Evolutionary conservation across 2,888 invertebrate genomes (phyloP), one percentile per base, ranked within the genome.

Genomic region (Cepaea hortensis): DNA sequence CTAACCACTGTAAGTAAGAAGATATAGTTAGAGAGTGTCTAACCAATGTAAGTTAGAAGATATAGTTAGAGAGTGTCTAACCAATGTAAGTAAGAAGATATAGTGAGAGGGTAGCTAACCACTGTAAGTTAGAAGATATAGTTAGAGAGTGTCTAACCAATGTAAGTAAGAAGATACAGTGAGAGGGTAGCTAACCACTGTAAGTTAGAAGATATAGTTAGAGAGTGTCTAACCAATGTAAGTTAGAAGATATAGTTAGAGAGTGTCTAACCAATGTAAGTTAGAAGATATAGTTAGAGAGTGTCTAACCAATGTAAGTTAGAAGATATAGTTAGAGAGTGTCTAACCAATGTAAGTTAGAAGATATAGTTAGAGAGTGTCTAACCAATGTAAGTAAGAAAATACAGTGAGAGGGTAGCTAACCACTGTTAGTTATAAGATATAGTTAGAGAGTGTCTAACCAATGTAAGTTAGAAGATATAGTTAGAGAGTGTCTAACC

Each of bases 231-330:
- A 13, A 76, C 89, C 62, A 81, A 88, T 88, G 89, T 89, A 48
- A 84, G 84, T 77, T 50, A 9, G 6, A 50, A 1, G 35, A 35
- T 35, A 1, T 35, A 35, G 35, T 35, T 55, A 55, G 11, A 55
- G 89, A 87, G 9, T 88, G 88, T 88, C 87, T 89, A 13, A 76
- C 89, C 62, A 81, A 88, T 88, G 89, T 89, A 48, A 84, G 84
- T 77, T 18, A 9, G 6, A 50, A 35, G 35, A 35, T 35, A 35
- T 1, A 35, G 35, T 35, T 0, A 55, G 11, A 55, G 89, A 87
- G 9, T 88, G 88, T 88, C 87, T 89, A 13, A 76, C 89, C 62
- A 81, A 88, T 88, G 89, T 89, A 48, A 84, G 84, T 77, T 18
- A 9, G 6, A 50, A 35, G 35, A 35, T 35, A 35, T 1, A 35